phyloP scores from a whole-genome alignment of 2,113 vertebrate genomes.

The Urocolius indicus region DNA sequence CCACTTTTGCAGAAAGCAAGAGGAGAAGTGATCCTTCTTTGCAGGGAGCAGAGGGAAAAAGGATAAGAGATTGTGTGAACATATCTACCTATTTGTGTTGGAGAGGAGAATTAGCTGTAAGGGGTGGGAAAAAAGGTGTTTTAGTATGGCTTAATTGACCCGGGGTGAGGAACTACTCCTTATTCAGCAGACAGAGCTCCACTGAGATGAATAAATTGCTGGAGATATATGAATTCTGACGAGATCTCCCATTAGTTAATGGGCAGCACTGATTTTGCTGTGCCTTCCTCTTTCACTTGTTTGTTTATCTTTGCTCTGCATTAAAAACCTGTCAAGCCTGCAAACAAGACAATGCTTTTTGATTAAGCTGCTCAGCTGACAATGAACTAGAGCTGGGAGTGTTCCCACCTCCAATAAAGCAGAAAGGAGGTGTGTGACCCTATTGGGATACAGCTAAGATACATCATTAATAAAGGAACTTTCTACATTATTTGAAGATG shows the following conservation, averaged over 20 bases:
- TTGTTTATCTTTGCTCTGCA: conserved; percentile 38
- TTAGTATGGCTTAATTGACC: conserved; percentile 50
- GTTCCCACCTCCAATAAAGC: not conserved
- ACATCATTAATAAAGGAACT: not conserved
- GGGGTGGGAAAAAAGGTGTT: not conserved
- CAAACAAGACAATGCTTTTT: conserved; percentile 45
- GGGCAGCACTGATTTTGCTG: not conserved
- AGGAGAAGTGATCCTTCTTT: conserved; percentile 12
- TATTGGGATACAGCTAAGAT: not conserved
- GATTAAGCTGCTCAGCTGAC: not conserved
- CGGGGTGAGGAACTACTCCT: not conserved
- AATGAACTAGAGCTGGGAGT: not conserved
- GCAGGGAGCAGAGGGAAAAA: not conserved
- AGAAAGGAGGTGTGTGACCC: not conserved
- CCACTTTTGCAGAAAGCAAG: not conserved
- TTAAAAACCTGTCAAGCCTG: conserved; percentile 47
- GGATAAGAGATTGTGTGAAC: not conserved
- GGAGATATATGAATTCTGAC: conserved; percentile 12
- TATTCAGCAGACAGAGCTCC: conserved; percentile 33
- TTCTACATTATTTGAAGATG: not conserved
- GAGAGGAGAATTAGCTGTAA: not conserved
- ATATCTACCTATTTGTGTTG: not conserved
- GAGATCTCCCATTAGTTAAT: not conserved
- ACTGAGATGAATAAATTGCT: conserved; percentile 39
- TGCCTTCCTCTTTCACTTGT: conserved; percentile 14